Evolutionary conservation across 2,888 invertebrate genomes (phyloP).

Genomic region (Hydropsyche betteni): DNA sequence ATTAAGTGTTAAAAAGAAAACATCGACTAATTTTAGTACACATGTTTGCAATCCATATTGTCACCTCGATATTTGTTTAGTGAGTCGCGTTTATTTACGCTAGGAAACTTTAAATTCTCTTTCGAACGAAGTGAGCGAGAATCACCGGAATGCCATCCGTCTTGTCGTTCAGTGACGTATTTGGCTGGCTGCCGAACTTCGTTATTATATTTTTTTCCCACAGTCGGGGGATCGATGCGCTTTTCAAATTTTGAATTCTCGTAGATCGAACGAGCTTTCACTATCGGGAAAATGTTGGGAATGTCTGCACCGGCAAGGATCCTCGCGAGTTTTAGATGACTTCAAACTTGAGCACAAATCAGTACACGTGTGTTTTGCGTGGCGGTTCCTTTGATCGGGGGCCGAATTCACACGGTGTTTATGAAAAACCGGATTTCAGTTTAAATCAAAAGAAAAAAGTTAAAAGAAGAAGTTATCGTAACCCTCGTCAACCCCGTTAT

Average conservation of each 20-base stretch:
- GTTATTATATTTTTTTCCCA: slow-evolving; percentile 8
- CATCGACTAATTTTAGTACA: slow-evolving; percentile 32
- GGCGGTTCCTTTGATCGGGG: slow-evolving; percentile 44
- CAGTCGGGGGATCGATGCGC: slow-evolving; percentile 16
- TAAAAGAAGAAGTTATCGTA: too few species aligned
- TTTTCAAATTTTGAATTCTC: too few species aligned
- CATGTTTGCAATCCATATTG: slow-evolving; percentile 39
- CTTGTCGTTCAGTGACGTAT: slow-evolving; percentile 38
- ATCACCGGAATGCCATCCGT: slow-evolving; percentile 39
- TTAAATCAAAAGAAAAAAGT: too few species aligned
- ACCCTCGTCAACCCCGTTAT: too few species aligned
- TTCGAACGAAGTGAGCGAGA: slow-evolving; percentile 34
- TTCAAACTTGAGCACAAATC: too few species aligned
- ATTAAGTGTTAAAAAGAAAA: slow-evolving; percentile 22
- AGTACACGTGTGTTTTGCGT: neutral
- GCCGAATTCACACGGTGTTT: too few species aligned
- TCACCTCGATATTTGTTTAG: slow-evolving; percentile 39
- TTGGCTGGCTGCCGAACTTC: slow-evolving; percentile 37
- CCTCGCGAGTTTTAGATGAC: neutral
- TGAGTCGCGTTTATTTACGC: slow-evolving; percentile 33
- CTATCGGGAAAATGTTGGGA: too few species aligned
- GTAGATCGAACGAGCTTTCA: too few species aligned
- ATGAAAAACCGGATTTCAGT: too few species aligned
- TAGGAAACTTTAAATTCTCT: slow-evolving; percentile 34
- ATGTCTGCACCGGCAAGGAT: neutral